Base-by-base conservation (phyloP, 30 jellyfish, hydroid and myxozoan species). In the Aurelia coerulea region DNA sequence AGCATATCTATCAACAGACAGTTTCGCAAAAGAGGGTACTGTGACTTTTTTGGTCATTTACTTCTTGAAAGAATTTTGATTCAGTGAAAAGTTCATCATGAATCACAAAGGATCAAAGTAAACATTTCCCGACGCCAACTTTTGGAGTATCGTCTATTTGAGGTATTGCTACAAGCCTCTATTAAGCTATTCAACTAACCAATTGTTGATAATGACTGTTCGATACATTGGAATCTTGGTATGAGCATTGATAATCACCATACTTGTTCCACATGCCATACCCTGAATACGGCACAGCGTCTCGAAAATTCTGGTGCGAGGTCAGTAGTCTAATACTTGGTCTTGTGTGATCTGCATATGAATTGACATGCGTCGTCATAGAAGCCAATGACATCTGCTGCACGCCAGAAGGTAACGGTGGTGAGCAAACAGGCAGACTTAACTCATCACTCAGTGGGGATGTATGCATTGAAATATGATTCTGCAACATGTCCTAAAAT, bases 381-480 rank as follows among this genome's bases (percentile, higher is more conserved):
- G 83, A 49, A 15, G 74, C n/a, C 7, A 19, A 19, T 16, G 84
- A 72, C 67, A 63, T 29, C 51, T 86, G 14, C 37, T 52, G 89
- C 83, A 63, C 39, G 5, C 85, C 78, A 29, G 86, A 46, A 35
- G 70, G 76, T 34, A 84, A 59, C 35, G 93, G 93, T 52, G 93
- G 93, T 59, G 93, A 84, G 76, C 93, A 84, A 14, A 86, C 93
- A 65, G 93, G 93, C 34, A 84, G 82, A 56, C 80, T 84, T 0
- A 84, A 42, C 54, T 84, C 93, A 70, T 84, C 93, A 39, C 73
- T 84, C 31, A 56, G 80, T 2, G 92, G 85, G 54, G 92, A 83
- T 59, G 92, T 62, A 51, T 84, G 93, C 51, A 84, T 58, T 50
- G 93, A 70, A 56, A 73, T 14, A 1, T 74, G 93, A 29, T 33